Evolutionary conservation across 2,113 vertebrate species (phyloP), one percentile per base, ranked within the genome.

Genomic region (Proterorhinus semilunaris): DNA sequence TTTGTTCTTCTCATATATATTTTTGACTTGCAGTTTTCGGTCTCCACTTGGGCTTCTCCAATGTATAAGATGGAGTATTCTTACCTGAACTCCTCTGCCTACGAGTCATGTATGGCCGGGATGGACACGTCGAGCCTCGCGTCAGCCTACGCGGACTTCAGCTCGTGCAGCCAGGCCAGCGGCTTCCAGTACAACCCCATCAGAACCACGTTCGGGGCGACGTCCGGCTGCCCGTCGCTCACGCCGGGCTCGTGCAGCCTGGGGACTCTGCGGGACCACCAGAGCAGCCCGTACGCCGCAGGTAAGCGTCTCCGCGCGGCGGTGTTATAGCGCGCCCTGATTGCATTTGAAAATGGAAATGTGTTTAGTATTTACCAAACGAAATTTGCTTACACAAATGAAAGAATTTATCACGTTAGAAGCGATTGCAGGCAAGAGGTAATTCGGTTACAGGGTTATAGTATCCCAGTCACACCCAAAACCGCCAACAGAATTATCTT

Each of bases 1-100:
- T 81, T 61, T 74, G 72, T 84, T 76, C 27, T 48, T 61, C 55
- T 82, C 83, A 11, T 58, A 3, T 79, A 91, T 88, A 73, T 68
- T 72, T 92, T 93, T 94, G 91, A 93, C 95, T 95, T 87, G 88
- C 87, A 87, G 76, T 83, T 91, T 92, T 92, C 87, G 81, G 78
- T 79, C 79, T 86, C 93, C 94, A 94, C 92, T 94, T 96, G 91
- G 27, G 94, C 93, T 96, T 97, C 96, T 97, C 98, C 95, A 89
- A 98, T 99, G 98, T 99, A 99, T 99, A 99, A 99, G 98, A 99
- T 99, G 98, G 98, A 99, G 96, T 99, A 99, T 96, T 99, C 98
- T 96, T 99, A 99, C 97, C 97, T 99, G 93, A 99, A 99, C 95
- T 99, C 98, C 94, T 99, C 98, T 92, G 97, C 98, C 95, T 99